Evolutionary conservation across 2,797 vertebrate species (phyloP).

Genomic region (Craterocephalus amniculus): DNA sequence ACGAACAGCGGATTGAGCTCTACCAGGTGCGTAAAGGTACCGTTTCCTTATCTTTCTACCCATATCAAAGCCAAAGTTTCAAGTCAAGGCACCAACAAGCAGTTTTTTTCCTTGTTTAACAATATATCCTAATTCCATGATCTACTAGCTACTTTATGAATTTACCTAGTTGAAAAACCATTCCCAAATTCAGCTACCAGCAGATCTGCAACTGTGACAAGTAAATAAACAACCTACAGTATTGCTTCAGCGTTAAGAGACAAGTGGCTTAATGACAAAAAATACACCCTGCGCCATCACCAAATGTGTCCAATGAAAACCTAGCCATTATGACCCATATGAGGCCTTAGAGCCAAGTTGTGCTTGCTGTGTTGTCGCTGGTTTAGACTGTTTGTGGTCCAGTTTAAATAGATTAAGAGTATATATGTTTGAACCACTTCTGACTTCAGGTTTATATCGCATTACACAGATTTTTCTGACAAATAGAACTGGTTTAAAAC

Average conservation of each 20-base stretch:
- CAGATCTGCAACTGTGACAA: neutral
- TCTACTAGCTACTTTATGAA: neutral
- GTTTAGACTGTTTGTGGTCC: neutral
- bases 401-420: neutral
- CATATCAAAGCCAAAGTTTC: slow-evolving; percentile 30
- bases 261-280: neutral
- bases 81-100: neutral
- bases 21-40: slow-evolving; percentile 90
- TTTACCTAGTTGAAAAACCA: neutral
- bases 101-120: neutral
- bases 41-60: slow-evolving; percentile 62
- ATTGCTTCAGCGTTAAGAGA: neutral
- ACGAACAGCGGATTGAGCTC: slow-evolving; percentile 92
- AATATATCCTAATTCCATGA: neutral
- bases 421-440: neutral
- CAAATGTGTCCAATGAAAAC: neutral
- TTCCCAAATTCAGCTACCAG: neutral
- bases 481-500: neutral
- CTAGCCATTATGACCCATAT: neutral
- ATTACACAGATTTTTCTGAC: neutral
- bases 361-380: neutral
- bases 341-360: neutral
- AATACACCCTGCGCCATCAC: neutral
- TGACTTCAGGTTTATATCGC: neutral
- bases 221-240: neutral